Conservation (phyloP, 2,888 invertebrate species). For the Hoplodrina ambigua region DNA sequence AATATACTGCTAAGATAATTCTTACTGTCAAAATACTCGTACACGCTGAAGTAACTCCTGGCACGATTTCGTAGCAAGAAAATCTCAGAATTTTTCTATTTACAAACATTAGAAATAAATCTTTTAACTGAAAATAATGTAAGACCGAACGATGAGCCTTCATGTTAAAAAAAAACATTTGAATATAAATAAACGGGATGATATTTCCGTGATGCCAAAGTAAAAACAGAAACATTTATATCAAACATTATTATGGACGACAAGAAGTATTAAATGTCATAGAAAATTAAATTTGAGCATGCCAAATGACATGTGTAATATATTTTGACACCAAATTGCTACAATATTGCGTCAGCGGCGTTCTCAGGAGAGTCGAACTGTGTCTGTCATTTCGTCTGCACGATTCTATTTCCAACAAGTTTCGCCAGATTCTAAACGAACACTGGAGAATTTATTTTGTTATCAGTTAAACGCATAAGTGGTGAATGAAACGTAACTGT, state of each 20-base stretch:
- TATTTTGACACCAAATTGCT: constrained; percentile 63
- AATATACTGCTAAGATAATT: constrained; percentile 21
- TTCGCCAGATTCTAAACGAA: constrained; percentile 30
- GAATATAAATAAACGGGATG: constrained; percentile 48
- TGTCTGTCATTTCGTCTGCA: constrained; percentile 56
- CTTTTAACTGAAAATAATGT: constrained; percentile 33
- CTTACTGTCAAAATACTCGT: constrained; percentile 27
- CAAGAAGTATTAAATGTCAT: constrained; percentile 60
- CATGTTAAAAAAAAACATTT: constrained; percentile 17
- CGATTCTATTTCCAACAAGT: constrained; percentile 43
- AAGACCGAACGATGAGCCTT: constrained; percentile 6
- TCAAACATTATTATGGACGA: constrained; percentile 49
- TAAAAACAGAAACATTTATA: constrained; percentile 58
- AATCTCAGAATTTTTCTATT: constrained; percentile 27
- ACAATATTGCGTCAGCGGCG: constrained; percentile 61
- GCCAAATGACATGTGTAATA: constrained; percentile 58
- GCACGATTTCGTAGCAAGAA: constrained; percentile 5
- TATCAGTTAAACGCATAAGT: constrained; percentile 37
- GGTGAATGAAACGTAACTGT: constrained; percentile 55
- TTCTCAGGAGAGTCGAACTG: constrained; percentile 50
- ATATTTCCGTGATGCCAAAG: constrained; percentile 65
- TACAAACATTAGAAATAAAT: constrained; percentile 30
- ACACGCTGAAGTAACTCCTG: constrained; percentile 11
- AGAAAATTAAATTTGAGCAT: constrained; percentile 64
- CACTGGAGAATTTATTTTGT: constrained; percentile 32